Evolutionary conservation across 2,113 vertebrate species (phyloP), one percentile per base, ranked within the genome.

Genomic region (Cyanoramphus novaezelandiae): DNA sequence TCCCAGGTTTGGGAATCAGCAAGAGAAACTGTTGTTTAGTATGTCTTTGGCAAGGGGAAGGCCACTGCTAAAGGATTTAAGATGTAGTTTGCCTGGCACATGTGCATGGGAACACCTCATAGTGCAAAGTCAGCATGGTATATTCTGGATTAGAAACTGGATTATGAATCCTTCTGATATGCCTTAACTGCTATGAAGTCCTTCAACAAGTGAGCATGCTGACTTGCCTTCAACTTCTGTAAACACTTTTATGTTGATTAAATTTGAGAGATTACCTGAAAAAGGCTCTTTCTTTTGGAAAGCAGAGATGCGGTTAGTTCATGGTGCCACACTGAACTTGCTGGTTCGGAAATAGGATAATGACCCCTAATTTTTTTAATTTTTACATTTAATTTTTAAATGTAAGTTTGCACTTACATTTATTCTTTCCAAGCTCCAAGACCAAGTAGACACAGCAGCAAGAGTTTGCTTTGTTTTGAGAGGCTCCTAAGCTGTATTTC

Each of bases 61-160:
- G 13, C 9, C 3, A 1, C 14, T 55, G n/a, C 53, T 31, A 7
- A 39, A 16, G 41, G 59, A 33, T 3, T 2, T 17, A n/a, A 41
- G 39, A 4, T 29, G 55, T 13, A 28, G 3, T 46, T 62, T 21
- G 15, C 2, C 21, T 55, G 62, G 14, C 10, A 11, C 0, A 0
- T 14, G 3, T 27, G 28, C 6, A 0, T 8, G 11, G 27, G 47
- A 59, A 21, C 35, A 25, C 13, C 23, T n/a, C 13, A 2, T 37
- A 10, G n/a, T 6, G 25, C 37, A 35, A 75, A 55, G 6, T 11
- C 35, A 46, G 0, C 2, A 0, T 7, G 17, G 76, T 27, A 1
- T 16, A 3, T 39, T 25, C 65, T 57, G 49, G n/a, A 14, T 55
- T 14, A 10, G 46, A 7, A 75, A 29, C 47, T 47, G 88, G 10